Conservation (phyloP, 2,797 vertebrate genomes). For the Sebastes cheni region DNA sequence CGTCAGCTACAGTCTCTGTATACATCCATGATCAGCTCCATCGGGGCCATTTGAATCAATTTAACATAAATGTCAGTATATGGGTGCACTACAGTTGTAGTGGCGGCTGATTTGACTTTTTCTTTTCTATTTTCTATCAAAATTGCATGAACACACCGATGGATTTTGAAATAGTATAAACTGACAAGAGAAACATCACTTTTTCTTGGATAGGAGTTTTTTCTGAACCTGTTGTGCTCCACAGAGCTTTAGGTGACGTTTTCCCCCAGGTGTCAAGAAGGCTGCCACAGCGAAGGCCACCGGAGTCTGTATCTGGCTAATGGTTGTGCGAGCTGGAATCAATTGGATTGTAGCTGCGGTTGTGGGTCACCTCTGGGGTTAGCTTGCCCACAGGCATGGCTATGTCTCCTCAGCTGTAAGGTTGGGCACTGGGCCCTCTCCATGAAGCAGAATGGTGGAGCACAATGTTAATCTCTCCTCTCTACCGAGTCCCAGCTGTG, state of each 20-base stretch:
- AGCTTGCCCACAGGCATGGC: slow-evolving; percentile 55
- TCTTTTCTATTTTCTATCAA: neutral
- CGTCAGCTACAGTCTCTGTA: too few relatives aligned
- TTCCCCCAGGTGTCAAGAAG: slow-evolving; percentile 35
- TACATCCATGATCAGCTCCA: too few relatives aligned
- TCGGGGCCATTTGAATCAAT: too few relatives aligned
- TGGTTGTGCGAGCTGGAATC: slow-evolving; percentile 51
- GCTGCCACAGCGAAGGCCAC: slow-evolving; percentile 38
- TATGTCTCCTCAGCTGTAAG: slow-evolving; percentile 66
- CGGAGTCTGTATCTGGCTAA: slow-evolving; percentile 42
- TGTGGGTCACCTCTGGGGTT: slow-evolving; percentile 58
- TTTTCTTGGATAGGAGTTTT: neutral
- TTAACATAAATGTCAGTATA: too few relatives aligned
- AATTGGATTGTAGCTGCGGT: slow-evolving; percentile 47
- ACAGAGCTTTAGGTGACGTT: slow-evolving; percentile 48
- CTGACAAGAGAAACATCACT: slow-evolving; percentile 1
- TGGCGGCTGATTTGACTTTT: too few relatives aligned
- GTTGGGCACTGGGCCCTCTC: slow-evolving; percentile 62
- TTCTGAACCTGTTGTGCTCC: neutral
- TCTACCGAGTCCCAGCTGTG: slow-evolving; percentile 68
- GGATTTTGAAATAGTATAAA: neutral
- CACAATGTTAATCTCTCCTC: slow-evolving; percentile 66
- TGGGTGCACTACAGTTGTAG: too few relatives aligned
- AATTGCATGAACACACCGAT: neutral
- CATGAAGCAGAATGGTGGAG: slow-evolving; percentile 61